Conservation (phyloP, 2,113 vertebrate species). For the Seriola aureovittata region DNA sequence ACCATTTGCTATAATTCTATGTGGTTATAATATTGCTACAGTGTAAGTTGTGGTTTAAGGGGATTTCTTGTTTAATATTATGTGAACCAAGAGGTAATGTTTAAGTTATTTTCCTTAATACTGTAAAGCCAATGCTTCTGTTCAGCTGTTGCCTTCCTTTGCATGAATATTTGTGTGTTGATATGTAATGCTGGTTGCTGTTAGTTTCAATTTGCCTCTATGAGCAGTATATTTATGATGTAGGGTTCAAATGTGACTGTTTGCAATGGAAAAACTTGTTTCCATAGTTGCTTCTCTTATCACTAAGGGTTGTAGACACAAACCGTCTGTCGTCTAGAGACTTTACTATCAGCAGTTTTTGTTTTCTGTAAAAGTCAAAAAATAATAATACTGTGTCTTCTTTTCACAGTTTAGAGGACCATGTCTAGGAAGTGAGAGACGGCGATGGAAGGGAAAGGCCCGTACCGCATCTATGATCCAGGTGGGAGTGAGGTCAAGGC, state of each 20-base stretch:
- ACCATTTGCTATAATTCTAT: not conserved
- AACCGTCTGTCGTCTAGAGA: not conserved
- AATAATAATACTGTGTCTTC: slow-evolving; percentile 9
- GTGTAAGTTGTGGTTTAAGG: not conserved
- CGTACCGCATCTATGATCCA: slow-evolving; percentile 98
- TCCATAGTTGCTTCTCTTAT: not conserved
- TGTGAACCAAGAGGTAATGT: not conserved
- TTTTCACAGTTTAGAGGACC: slow-evolving; percentile 63
- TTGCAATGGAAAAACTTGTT: not conserved
- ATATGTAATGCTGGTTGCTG: not conserved
- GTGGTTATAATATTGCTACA: not conserved
- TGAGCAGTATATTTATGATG: not conserved
- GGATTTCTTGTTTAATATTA: not conserved
- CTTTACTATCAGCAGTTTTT: not conserved
- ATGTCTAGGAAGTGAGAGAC: slow-evolving; percentile 81
- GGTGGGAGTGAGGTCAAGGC: slow-evolving; percentile 88
- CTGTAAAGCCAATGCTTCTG: not conserved
- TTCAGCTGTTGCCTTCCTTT: slow-evolving; percentile 9
- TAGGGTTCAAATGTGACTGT: not conserved
- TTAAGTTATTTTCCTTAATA: not conserved
- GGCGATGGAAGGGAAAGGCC: slow-evolving; percentile 95
- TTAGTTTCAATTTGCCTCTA: not conserved
- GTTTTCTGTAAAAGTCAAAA: slow-evolving; percentile 35
- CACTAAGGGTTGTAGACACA: not conserved
- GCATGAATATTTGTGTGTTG: not conserved